Evolutionary conservation across 2,113 vertebrate species (phyloP).

Genomic region (Turnix velox): DNA sequence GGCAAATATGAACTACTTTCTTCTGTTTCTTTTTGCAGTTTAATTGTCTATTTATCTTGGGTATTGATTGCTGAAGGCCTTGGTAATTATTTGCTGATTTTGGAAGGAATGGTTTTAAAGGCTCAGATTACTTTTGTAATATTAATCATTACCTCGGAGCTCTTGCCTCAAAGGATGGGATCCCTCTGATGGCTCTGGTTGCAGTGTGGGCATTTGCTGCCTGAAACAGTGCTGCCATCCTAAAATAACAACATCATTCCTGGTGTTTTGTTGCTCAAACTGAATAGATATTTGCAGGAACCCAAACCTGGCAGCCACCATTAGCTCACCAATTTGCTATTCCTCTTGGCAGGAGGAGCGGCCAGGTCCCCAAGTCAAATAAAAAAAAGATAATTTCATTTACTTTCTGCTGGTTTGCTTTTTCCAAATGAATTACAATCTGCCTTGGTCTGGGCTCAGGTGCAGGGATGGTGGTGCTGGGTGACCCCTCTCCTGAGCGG

Average conservation of each 20-base stretch:
- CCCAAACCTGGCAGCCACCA: not conserved
- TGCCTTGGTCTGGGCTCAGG: not conserved
- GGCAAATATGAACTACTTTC: slow-evolving; percentile 50
- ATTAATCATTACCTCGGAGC: slow-evolving; percentile 17
- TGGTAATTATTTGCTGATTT: slow-evolving; percentile 48
- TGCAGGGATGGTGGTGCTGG: not conserved
- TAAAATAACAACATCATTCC: slow-evolving; percentile 19
- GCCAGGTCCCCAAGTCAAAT: not conserved
- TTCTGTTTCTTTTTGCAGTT: slow-evolving; percentile 42
- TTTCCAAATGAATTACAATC: not conserved
- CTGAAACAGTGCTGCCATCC: not conserved
- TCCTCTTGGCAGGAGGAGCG: not conserved
- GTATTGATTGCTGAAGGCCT: slow-evolving; percentile 31
- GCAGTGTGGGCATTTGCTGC: not conserved
- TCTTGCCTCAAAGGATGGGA: not conserved
- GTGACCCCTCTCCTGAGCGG: not conserved
- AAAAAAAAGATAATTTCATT: not conserved
- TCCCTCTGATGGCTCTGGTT: not conserved
- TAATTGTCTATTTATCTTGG: slow-evolving; percentile 51
- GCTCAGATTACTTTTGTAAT: not conserved
- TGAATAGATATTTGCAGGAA: not conserved
- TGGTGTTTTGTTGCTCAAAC: not conserved
- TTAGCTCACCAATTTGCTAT: not conserved
- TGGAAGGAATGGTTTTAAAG: slow-evolving; percentile 24
- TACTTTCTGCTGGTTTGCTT: not conserved